phyloP scores from a whole-genome alignment of 2,113 vertebrate genomes.

The Antechinus flavipes region DNA sequence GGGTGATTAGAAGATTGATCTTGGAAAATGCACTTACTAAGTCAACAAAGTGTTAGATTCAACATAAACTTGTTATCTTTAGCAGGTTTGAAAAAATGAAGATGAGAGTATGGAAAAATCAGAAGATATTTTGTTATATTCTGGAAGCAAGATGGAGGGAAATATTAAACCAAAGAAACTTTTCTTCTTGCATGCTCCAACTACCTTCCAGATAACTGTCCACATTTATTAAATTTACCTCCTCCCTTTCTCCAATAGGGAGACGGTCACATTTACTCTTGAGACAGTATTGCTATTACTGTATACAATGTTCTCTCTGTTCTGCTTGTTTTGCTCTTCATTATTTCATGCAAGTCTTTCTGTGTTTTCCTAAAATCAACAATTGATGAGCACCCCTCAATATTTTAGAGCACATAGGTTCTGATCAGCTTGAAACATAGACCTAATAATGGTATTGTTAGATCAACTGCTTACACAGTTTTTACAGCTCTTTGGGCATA shows the following conservation, averaged over 20 bases:
- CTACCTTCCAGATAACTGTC: not conserved
- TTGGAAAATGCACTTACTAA: not conserved
- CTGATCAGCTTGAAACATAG: not conserved
- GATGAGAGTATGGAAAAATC: conserved; percentile 2
- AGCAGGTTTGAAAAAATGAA: not conserved
- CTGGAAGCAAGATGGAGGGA: not conserved
- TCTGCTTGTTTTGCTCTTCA: not conserved
- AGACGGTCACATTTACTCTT: not conserved
- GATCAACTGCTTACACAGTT: not conserved
- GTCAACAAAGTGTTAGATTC: not conserved
- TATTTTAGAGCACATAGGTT: not conserved
- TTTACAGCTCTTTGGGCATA: not conserved
- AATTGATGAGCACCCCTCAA: too few relatives aligned
- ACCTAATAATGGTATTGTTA: not conserved
- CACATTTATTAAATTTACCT: not conserved
- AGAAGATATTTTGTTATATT: not conserved
- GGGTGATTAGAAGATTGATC: not conserved
- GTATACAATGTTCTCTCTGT: not conserved
- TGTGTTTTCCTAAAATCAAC: not conserved
- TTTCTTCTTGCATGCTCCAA: not conserved
- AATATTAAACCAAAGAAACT: not conserved
- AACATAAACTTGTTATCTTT: not conserved
- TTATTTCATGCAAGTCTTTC: not conserved
- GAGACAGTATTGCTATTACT: not conserved
- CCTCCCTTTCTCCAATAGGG: not conserved